A percentile compares a stretch with the other conserved stretches of the same genome.
phyloP scores from a whole-genome alignment of 2,113 vertebrate species.

The Otolemur garnettii region DNA sequence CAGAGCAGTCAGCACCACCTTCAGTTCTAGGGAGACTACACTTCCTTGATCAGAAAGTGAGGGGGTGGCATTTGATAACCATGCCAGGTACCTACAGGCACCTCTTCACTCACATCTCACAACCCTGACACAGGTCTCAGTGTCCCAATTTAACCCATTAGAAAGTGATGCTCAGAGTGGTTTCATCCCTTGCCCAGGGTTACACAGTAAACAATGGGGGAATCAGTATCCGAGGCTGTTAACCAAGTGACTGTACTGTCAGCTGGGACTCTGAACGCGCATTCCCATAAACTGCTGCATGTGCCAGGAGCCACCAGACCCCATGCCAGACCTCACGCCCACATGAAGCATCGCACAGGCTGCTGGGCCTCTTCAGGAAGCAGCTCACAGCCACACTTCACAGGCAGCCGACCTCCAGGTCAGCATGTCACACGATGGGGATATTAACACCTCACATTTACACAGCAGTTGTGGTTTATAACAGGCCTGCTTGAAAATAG shows the following conservation, averaged over 20 bases:
- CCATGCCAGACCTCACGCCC: background rate
- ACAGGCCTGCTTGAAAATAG: background rate
- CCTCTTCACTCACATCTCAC: background rate
- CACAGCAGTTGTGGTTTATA: background rate
- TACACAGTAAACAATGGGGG: background rate
- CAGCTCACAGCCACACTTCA: background rate
- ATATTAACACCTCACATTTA: background rate
- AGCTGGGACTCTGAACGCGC: background rate
- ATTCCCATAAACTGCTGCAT: background rate
- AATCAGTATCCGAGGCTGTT: background rate
- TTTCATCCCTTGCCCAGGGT: background rate
- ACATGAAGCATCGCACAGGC: accelerated
- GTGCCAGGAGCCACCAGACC: background rate
- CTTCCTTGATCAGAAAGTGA: background rate
- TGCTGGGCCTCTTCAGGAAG: background rate
- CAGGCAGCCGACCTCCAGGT: background rate
- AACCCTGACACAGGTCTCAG: background rate
- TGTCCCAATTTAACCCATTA: background rate
- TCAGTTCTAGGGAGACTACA: no score
- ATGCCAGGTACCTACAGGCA: background rate
- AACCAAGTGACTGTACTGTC: background rate
- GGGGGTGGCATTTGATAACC: background rate
- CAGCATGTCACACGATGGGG: background rate
- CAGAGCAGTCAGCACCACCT: background rate
- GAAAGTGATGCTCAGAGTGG: background rate